Percentiles rank a stretch among this genome's conserved stretches.
These are phyloP conservation scores for Heliothis virescens DNA, from an alignment of 1,140 invertebrate species.

Conservation along the genomic window DNA sequence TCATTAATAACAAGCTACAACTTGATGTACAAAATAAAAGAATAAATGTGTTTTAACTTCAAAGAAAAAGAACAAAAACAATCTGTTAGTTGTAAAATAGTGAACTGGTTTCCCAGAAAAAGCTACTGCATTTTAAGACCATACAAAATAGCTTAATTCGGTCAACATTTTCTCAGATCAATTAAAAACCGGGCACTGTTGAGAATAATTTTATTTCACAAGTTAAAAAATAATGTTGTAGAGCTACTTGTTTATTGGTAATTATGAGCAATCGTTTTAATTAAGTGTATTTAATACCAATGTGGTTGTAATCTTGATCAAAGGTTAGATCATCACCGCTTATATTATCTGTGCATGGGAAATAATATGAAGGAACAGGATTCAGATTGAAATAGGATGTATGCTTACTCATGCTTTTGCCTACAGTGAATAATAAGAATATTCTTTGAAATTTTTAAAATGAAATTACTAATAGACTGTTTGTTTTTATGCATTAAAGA, in stretches of 20 bases:
- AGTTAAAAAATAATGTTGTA: constrained; percentile 20
- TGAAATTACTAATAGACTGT: constrained; percentile 26
- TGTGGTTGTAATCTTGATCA: constrained; percentile 54
- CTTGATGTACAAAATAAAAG: not conserved
- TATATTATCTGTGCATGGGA: constrained; percentile 59
- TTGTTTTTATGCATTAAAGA: not conserved
- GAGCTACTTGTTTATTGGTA: constrained; percentile 54
- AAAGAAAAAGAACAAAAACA: not conserved
- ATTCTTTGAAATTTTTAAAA: constrained; percentile 42
- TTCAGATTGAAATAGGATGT: constrained; percentile 58
- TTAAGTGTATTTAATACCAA: constrained; percentile 55
- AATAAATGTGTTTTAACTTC: not conserved
- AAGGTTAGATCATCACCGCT: constrained; percentile 62
- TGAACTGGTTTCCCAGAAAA: constrained; percentile 21
- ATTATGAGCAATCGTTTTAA: constrained; percentile 54
- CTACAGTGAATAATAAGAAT: constrained; percentile 36
- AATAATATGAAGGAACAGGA: constrained; percentile 59
- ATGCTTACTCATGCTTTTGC: constrained; percentile 58
- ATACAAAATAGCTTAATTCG: constrained; percentile 11
- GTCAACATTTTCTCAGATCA: constrained; percentile 20
- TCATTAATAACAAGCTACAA: constrained; percentile 2
- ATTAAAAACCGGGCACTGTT: constrained; percentile 40
- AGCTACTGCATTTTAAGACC: constrained; percentile 29
- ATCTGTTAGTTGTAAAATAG: constrained; percentile 19
- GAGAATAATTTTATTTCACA: constrained; percentile 34